Evolutionary conservation across 1,140 invertebrate genomes (phyloP).

Genomic region (Drosophila tropicalis): DNA sequence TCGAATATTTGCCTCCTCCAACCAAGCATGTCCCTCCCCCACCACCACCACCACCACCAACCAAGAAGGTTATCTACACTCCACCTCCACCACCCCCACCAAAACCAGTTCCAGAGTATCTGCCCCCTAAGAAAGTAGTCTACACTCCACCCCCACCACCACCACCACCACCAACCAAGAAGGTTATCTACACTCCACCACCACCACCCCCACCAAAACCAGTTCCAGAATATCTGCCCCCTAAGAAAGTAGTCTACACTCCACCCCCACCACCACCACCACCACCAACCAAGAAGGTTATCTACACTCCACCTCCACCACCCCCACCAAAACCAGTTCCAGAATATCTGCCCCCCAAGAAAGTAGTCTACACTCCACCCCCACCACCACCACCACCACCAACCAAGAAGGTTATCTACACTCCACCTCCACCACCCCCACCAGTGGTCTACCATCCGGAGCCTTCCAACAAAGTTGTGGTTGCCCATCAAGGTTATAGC

Average conservation of each 20-base stretch:
- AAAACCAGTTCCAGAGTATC: constrained; percentile 25
- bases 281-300: background rate
- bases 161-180: constrained; percentile 3
- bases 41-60: constrained; percentile 33
- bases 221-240: constrained; percentile 24
- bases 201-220: background rate
- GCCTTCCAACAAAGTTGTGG: background rate
- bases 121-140: constrained; percentile 30
- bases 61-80: constrained; percentile 9
- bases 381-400: constrained; percentile 31
- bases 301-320: background rate
- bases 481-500: constrained; percentile 57
- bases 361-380: constrained; percentile 31
- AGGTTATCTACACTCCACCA: constrained; percentile 1
- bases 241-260: constrained; percentile 31
- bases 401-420: constrained; percentile 1
- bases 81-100: constrained; percentile 45
- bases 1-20: constrained; percentile 36
- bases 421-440: constrained; percentile 19
- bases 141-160: constrained; percentile 42
- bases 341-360: constrained; percentile 35
- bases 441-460: constrained; percentile 22
- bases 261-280: constrained; percentile 42
- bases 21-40: constrained; percentile 25
- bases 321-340: background rate